Evolutionary conservation across 1,140 invertebrate genomes (phyloP).

Genomic region (Lucilia cuprina): DNA sequence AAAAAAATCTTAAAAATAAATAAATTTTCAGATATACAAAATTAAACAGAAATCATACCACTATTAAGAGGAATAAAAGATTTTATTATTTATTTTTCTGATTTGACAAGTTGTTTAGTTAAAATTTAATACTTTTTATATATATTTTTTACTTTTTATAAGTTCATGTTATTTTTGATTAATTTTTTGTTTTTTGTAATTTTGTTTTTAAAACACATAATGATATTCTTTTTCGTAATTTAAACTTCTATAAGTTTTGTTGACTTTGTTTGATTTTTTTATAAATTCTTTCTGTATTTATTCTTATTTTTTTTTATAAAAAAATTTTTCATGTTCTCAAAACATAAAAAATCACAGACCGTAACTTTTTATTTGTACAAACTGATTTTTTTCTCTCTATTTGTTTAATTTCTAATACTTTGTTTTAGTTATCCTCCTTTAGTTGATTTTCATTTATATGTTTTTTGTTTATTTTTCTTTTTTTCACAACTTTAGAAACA

Average conservation of each 20-base stretch:
- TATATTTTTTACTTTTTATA: no score
- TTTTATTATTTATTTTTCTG: no score
- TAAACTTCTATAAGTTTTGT: background rate
- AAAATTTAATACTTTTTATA: no score
- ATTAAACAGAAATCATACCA: background rate
- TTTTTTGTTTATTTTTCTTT: background rate
- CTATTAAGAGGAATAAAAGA: no score
- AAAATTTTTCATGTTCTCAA: background rate
- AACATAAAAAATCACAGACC: conserved; percentile 2
- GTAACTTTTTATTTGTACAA: background rate
- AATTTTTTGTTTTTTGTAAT: background rate
- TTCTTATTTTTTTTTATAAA: background rate
- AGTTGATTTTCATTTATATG: background rate
- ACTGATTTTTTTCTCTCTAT: background rate
- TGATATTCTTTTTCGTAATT: background rate
- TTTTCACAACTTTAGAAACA: background rate
- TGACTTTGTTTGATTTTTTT: background rate
- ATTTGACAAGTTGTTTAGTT: no score
- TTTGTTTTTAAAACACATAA: background rate
- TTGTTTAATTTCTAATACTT: background rate
- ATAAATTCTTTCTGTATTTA: background rate
- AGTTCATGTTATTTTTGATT: no score
- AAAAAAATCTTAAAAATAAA: background rate
- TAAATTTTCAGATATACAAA: background rate
- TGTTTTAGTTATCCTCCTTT: background rate